Evolutionary conservation across 2,113 vertebrate genomes (phyloP).

Genomic region (Alouatta palliata): DNA sequence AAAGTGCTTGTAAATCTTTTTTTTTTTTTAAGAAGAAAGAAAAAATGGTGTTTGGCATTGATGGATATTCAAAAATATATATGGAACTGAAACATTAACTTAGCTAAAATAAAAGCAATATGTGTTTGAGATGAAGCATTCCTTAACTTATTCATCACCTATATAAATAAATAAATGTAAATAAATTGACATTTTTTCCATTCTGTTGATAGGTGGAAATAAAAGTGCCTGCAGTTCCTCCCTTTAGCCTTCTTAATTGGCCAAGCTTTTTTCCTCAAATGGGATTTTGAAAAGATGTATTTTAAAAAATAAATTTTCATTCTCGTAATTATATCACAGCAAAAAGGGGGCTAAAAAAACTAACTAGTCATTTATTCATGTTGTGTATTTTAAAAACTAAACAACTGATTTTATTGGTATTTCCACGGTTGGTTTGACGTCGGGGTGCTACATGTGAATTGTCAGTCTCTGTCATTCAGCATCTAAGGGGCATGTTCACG

Average conservation of each 20-base stretch:
- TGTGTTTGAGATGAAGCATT: conserved; percentile 82
- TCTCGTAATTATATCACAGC: neutral
- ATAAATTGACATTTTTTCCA: conserved; percentile 70
- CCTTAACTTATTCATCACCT: conserved; percentile 85
- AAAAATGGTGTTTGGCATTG: conserved; percentile 75
- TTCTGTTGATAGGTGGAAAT: conserved; percentile 74
- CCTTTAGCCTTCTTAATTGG: conserved; percentile 9
- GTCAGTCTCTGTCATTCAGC: fast-evolving
- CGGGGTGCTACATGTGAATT: neutral
- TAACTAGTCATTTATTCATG: neutral
- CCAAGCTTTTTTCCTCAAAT: conserved; percentile 28
- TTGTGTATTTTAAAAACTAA: neutral
- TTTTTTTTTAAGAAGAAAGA: conserved; percentile 60
- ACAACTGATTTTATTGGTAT: no score
- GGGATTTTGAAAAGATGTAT: neutral
- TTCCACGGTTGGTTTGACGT: neutral
- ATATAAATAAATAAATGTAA: conserved; percentile 79
- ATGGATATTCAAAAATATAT: conserved; percentile 78
- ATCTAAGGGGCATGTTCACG: fast-evolving
- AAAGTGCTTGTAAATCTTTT: conserved; percentile 80
- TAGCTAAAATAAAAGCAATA: conserved; percentile 82
- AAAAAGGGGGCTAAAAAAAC: neutral
- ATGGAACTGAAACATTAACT: conserved; percentile 81
- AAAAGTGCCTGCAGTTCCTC: conserved; percentile 69
- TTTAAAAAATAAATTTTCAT: conserved; percentile 1